Evolutionary conservation across 64 coral and sea anemone species (phyloP).

Genomic region (Porites australiensis): DNA sequence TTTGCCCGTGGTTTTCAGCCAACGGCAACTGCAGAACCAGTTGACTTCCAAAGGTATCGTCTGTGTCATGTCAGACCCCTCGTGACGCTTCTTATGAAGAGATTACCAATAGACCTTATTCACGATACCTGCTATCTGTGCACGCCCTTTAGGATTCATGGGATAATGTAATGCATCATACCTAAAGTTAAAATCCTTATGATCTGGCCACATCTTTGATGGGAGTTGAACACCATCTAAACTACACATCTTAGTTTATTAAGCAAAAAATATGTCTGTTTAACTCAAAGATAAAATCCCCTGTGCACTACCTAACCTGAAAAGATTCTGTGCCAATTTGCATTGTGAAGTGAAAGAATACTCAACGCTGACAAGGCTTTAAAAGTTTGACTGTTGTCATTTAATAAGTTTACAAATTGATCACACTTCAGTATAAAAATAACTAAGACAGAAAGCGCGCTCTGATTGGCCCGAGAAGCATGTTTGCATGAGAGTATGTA

Average conservation of each 20-base stretch:
- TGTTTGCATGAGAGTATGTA: no score
- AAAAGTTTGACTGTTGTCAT: neutral
- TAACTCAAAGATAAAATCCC: neutral
- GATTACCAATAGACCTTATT: no score
- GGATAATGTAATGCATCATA: neutral
- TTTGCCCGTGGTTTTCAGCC: no score
- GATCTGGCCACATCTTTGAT: slow-evolving; percentile 12
- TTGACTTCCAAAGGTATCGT: no score
- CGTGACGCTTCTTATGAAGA: no score
- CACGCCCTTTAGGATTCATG: no score
- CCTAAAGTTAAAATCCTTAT: slow-evolving; percentile 33
- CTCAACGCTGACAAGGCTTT: slow-evolving; percentile 29
- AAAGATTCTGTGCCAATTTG: slow-evolving; percentile 1
- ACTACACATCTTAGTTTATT: slow-evolving; percentile 28
- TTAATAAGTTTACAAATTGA: neutral
- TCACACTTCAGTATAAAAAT: neutral
- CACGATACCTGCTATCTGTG: no score
- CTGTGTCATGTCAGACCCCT: no score
- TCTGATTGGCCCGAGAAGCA: no score
- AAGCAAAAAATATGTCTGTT: neutral
- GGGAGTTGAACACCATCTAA: neutral
- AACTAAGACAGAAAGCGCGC: no score
- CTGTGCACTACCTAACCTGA: neutral
- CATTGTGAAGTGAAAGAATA: neutral
- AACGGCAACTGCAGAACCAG: no score